A percentile compares a stretch with the other conserved stretches of the same genome.
Conservation (phyloP, 1,140 invertebrate genomes). For the Orius insidiosus region DNA sequence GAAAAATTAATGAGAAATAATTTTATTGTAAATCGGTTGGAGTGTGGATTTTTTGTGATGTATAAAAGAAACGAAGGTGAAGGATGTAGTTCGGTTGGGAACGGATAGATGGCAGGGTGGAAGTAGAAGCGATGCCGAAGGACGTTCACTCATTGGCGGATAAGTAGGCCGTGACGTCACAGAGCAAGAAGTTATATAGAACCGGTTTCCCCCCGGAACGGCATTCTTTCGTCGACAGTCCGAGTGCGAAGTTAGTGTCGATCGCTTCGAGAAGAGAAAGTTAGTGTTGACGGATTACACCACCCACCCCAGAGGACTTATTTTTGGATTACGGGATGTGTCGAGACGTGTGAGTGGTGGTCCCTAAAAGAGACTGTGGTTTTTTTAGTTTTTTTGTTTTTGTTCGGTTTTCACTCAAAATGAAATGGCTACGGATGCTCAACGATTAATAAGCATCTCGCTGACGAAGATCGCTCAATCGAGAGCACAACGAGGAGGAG, state of each 20-base stretch:
- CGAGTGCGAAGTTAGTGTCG: constrained; percentile 6
- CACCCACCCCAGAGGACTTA: constrained; percentile 1
- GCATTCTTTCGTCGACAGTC: constrained; percentile 13
- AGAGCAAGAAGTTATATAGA: too few relatives aligned
- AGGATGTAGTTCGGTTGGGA: too few relatives aligned
- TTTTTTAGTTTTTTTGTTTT: constrained; percentile 11
- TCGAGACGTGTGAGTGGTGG: constrained; percentile 9
- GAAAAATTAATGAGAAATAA: too few relatives aligned
- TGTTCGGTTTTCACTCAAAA: constrained; percentile 2
- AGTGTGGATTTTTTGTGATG: too few relatives aligned
- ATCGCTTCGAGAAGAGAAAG: constrained; percentile 3
- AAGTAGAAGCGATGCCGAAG: too few relatives aligned
- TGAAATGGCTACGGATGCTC: constrained; percentile 38
- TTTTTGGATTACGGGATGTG: not conserved
- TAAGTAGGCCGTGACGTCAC: too few relatives aligned
- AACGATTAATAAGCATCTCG: constrained; percentile 43
- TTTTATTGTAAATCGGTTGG: too few relatives aligned
- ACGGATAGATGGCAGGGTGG: too few relatives aligned
- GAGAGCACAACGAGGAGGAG: constrained; percentile 36
- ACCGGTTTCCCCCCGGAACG: constrained; percentile 1
- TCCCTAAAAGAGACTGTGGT: constrained; percentile 2
- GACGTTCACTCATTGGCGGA: too few relatives aligned
- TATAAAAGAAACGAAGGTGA: too few relatives aligned
- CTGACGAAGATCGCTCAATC: constrained; percentile 47
- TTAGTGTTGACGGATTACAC: constrained; percentile 3